Conservation (phyloP, 1,140 invertebrate species). For the Rhagoletis pomonella region DNA sequence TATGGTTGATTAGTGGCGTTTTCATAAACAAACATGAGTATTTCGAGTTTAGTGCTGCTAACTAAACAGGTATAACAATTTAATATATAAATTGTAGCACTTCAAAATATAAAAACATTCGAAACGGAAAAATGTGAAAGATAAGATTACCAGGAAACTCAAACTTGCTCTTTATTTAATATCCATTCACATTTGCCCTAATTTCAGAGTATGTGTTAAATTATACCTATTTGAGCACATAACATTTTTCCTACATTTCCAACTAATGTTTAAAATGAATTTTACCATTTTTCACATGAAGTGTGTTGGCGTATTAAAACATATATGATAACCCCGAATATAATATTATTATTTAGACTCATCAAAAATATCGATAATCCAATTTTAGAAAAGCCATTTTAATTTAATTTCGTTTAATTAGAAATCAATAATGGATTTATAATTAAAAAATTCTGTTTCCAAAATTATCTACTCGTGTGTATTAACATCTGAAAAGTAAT, state of each 20-base stretch:
- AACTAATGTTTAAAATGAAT: background rate
- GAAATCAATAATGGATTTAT: constrained; percentile 7
- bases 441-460: constrained; percentile 1
- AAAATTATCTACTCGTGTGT: constrained; percentile 1
- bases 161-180: background rate
- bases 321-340: constrained; percentile 3
- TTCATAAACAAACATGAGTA: background rate
- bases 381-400: background rate
- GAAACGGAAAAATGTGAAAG: background rate
- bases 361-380: background rate
- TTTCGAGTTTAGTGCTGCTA: background rate
- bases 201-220: background rate
- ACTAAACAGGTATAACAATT: constrained; percentile 13
- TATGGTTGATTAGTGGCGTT: constrained; percentile 27
- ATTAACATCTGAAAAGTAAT: constrained; percentile 24
- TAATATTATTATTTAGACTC: background rate
- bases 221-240: background rate
- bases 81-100: constrained; percentile 33
- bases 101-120: constrained; percentile 20
- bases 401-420: constrained; percentile 4
- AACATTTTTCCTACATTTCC: constrained; percentile 9
- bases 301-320: background rate
- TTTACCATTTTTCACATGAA: background rate
- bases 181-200: background rate
- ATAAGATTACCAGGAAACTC: constrained; percentile 2